phyloP scores from a whole-genome alignment of 2,888 invertebrate genomes.

The Imbricaverruca yamaguchii region DNA sequence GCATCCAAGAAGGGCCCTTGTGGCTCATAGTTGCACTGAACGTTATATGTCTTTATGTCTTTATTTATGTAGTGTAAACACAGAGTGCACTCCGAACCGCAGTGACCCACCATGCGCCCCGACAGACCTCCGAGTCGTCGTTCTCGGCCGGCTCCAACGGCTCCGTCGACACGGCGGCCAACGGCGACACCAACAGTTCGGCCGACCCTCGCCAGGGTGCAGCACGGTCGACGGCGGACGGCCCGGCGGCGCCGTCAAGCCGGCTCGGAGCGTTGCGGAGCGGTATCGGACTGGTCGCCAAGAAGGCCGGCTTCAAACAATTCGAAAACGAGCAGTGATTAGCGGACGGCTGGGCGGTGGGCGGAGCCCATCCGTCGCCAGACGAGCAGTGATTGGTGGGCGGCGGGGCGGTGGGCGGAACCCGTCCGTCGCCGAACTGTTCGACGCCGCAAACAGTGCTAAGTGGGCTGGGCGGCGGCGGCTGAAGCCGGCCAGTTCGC shows the following conservation, averaged over 20 bases:
- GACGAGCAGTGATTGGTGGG: constrained; percentile 14
- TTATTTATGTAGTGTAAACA: too few relatives aligned
- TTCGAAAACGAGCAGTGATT: constrained; percentile 19
- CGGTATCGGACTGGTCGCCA: not conserved
- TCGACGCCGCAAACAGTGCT: too few relatives aligned
- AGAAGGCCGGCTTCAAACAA: constrained; percentile 2
- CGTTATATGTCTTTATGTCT: too few relatives aligned
- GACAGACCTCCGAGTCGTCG: not conserved
- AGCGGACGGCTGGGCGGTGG: not conserved
- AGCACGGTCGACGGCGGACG: not conserved
- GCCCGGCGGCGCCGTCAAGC: not conserved
- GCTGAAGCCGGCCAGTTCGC: too few relatives aligned
- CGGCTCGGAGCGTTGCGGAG: not conserved
- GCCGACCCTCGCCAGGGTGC: not conserved
- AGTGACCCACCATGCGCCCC: too few relatives aligned
- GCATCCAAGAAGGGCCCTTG: too few relatives aligned
- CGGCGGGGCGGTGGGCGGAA: not conserved
- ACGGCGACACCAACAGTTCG: not conserved
- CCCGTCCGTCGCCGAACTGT: too few relatives aligned
- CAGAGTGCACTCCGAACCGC: too few relatives aligned
- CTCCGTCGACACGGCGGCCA: not conserved
- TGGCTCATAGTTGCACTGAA: too few relatives aligned
- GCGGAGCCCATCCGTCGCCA: not conserved
- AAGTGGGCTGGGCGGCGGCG: too few relatives aligned
- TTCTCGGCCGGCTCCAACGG: not conserved